phyloP scores from a whole-genome alignment of 2,113 vertebrate genomes.

The Poeciliopsis prolifica region DNA sequence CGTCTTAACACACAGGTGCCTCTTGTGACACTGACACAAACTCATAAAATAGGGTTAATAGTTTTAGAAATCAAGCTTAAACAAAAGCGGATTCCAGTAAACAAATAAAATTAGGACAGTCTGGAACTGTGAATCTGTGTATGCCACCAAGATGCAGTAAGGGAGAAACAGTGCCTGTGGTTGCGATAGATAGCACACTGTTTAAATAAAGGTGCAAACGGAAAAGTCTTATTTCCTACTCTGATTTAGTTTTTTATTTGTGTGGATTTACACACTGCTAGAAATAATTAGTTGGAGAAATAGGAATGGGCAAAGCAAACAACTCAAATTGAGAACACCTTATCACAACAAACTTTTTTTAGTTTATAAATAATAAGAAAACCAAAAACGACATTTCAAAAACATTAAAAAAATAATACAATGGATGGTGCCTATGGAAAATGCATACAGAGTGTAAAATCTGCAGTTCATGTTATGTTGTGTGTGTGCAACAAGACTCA shows the following conservation, averaged over 20 bases:
- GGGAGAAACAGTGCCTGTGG: neutral
- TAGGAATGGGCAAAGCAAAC: slow-evolving; percentile 24
- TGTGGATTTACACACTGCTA: slow-evolving; percentile 6
- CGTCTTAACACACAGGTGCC: neutral
- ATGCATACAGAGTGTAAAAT: neutral
- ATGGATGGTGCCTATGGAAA: slow-evolving; percentile 1
- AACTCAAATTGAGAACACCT: slow-evolving; percentile 22
- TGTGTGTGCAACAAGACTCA: slow-evolving; percentile 40
- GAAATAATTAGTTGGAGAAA: slow-evolving; percentile 2
- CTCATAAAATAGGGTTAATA: slow-evolving; percentile 9
- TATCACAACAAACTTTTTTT: slow-evolving; percentile 30
- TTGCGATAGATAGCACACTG: slow-evolving; percentile 42
- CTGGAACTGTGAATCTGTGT: neutral
- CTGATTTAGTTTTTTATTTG: neutral
- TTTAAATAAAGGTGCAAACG: slow-evolving; percentile 28
- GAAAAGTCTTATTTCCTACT: neutral
- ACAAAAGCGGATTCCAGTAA: neutral
- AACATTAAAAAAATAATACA: slow-evolving; percentile 16
- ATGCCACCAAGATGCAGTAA: neutral
- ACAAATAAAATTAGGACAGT: neutral
- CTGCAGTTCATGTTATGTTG: neutral
- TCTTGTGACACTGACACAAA: slow-evolving; percentile 16
- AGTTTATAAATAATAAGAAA: slow-evolving; percentile 12
- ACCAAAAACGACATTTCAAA: slow-evolving; percentile 5
- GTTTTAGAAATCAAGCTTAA: neutral